These are phyloP conservation scores for Apolygus lucorum DNA, from an alignment of 1,140 invertebrate species.

Conservation along the genomic window DNA sequence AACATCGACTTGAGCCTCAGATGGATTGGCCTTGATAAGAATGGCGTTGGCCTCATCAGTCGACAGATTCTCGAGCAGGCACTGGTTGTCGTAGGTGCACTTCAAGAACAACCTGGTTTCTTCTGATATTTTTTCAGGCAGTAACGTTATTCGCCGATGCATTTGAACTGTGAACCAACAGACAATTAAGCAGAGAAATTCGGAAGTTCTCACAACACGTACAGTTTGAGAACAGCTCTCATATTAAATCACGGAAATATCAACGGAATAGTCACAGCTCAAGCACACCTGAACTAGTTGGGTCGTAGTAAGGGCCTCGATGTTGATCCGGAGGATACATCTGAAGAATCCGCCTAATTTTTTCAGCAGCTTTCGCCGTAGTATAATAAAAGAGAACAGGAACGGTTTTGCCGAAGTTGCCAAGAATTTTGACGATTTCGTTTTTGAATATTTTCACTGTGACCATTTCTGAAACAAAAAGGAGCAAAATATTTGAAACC, in stretches of 20 bases:
- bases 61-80: conserved; percentile 57
- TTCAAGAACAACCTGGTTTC: conserved; percentile 55
- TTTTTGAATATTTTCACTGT: conserved; percentile 49
- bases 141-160: conserved; percentile 64
- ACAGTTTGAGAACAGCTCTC: background rate
- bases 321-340: conserved; percentile 47
- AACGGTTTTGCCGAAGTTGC: conserved; percentile 60
- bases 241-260: too few relatives aligned
- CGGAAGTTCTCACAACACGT: conserved; percentile 17
- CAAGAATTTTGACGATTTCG: conserved; percentile 61
- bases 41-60: conserved; percentile 70
- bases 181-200: background rate
- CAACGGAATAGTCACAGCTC: too few relatives aligned
- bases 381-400: conserved; percentile 72
- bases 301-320: conserved; percentile 47
- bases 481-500: too few relatives aligned
- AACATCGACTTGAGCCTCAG: conserved; percentile 37
- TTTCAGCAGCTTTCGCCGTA: conserved; percentile 50
- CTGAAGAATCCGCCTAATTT: conserved; percentile 56
- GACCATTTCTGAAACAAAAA: conserved; percentile 37
- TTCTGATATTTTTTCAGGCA: conserved; percentile 58
- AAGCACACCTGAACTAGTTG: conserved; percentile 53
- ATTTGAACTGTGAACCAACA: conserved; percentile 47
- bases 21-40: conserved; percentile 61
- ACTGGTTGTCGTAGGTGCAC: conserved; percentile 45